Base-by-base conservation (phyloP, 2,888 invertebrate species). In the Ischnura elegans region DNA sequence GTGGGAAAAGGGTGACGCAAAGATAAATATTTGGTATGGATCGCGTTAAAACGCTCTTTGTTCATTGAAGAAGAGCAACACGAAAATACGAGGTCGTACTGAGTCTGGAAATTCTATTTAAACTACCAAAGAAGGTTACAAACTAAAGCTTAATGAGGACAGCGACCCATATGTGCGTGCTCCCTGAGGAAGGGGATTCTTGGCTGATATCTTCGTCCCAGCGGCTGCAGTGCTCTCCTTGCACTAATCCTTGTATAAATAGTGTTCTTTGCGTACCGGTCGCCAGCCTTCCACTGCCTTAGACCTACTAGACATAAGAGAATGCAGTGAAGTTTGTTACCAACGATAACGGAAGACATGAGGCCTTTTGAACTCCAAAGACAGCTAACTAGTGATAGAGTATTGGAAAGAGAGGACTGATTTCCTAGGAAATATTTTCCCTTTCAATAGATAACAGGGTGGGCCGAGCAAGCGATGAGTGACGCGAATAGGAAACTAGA, bases 161-260 rank as follows among this genome's bases (percentile, higher is more conserved):
- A 76, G 36, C 16, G 76, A 16, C 76, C 76, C 76, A 36, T 76
- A 76, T 76, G 29, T 76, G 36, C 66, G 36, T n/a, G 10, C 16
- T 6, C 36, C 76, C n/a, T 76, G 21, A 36, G 29, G 4, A 29
- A 76, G 36, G 76, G 76, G 76, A 76, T 36, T 76, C 76, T 76
- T 76, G 76, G 76, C 76, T 29, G n/a, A 76, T n/a, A 36, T 76
- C 29, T n/a, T 29, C 36, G 76, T 5, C 36, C 76, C 76, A 76
- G 76, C 76, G 16, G 66, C 29, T 76, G 29, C 66, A 76, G 10
- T 36, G 76, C 29, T 36, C 76, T 76, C 76, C 29, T 76, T 76
- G 36, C 29, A 36, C 16, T 13, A 76, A 36, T 76, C 76, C 76
- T 76, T 76, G 76, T 76, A 76, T 76, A 76, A 76, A 76, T 76